Evolutionary conservation across 1,140 invertebrate species (phyloP).

Genomic region (Aricia agestis): DNA sequence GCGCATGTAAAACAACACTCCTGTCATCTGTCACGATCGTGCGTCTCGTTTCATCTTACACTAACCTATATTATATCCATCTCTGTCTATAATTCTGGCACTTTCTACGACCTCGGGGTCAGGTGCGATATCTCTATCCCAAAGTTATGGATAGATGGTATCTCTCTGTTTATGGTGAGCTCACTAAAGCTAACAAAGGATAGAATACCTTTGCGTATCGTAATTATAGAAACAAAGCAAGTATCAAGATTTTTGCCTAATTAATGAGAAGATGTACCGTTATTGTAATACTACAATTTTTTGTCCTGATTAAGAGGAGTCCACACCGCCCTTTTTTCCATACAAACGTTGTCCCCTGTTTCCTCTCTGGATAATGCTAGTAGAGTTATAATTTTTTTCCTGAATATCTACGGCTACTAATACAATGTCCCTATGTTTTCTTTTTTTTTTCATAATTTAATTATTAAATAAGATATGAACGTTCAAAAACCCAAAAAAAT

Average conservation of each 20-base stretch:
- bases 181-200: conserved; percentile 7
- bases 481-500: too few relatives aligned
- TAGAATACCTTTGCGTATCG: background rate
- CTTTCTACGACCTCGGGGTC: conserved; percentile 48
- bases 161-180: conserved; percentile 18
- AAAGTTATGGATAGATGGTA: conserved; percentile 19
- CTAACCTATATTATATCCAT: conserved; percentile 21
- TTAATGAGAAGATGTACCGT: too few relatives aligned
- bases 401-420: too few relatives aligned
- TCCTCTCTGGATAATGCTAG: too few relatives aligned
- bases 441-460: too few relatives aligned
- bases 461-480: too few relatives aligned
- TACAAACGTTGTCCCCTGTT: too few relatives aligned
- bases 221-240: background rate
- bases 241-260: background rate
- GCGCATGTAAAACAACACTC: conserved; percentile 5
- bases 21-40: conserved; percentile 4
- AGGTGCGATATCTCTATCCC: conserved; percentile 38
- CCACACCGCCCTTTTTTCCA: too few relatives aligned
- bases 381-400: too few relatives aligned
- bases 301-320: too few relatives aligned
- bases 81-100: conserved; percentile 42
- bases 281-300: too few relatives aligned
- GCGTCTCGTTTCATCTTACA: background rate
- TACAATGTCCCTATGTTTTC: too few relatives aligned